Conservation (phyloP, 2,113 vertebrate genomes). For the Copsychus sechellarum region DNA sequence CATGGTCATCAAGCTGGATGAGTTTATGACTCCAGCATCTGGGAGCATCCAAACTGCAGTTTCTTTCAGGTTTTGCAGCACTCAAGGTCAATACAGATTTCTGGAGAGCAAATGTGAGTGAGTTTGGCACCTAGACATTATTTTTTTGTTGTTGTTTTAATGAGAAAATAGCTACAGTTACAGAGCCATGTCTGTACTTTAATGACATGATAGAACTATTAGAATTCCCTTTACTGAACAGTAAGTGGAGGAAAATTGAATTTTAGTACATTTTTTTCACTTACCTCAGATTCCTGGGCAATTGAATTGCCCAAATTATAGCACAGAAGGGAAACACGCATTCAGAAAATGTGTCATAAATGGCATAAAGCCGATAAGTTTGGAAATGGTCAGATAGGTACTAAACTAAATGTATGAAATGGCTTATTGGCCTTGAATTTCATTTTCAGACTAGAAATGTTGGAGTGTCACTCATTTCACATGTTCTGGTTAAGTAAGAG, state of each 20-base stretch:
- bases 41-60: neutral
- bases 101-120: neutral
- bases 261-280: neutral
- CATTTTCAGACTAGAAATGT: neutral
- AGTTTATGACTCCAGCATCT: neutral
- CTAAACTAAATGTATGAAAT: rapidly evolving
- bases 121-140: neutral
- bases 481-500: neutral
- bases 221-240: neutral
- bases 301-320: neutral
- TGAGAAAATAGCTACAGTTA: neutral
- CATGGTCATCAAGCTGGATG: neutral
- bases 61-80: neutral
- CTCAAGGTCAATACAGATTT: neutral
- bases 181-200: neutral
- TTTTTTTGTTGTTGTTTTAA: neutral
- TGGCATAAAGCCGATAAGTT: neutral
- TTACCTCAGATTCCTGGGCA: neutral
- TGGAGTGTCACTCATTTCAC: neutral
- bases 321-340: neutral
- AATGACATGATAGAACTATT: neutral
- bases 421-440: neutral
- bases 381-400: neutral
- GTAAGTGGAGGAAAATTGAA: neutral
- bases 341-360: neutral